Evolutionary conservation across 1,140 invertebrate species (phyloP).

Genomic region (Sminthurides bifidus): DNA sequence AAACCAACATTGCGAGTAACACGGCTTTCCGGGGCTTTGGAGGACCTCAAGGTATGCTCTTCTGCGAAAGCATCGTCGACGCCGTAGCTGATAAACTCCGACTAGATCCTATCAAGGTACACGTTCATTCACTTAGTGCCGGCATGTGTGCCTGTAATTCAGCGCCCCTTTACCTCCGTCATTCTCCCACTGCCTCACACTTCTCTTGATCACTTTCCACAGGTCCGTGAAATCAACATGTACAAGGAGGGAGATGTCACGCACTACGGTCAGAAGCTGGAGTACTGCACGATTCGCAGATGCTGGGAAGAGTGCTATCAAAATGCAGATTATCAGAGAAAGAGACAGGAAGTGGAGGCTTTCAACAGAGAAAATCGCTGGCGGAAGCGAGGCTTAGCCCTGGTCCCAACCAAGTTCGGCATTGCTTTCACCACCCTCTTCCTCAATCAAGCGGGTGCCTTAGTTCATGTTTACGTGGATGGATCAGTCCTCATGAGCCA

Average conservation of each 20-base stretch:
- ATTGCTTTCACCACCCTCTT: constrained; percentile 67
- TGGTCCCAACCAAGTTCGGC: constrained; percentile 84
- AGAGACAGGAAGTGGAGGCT: constrained; percentile 46
- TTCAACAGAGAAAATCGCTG: constrained; percentile 74
- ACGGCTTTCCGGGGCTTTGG: constrained; percentile 85
- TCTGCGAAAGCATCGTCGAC: constrained; percentile 61
- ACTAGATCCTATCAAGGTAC: constrained; percentile 45
- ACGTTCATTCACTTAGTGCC: neutral
- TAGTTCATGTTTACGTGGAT: constrained; percentile 80
- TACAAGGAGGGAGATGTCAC: constrained; percentile 67
- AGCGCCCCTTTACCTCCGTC: neutral
- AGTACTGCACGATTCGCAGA: constrained; percentile 57
- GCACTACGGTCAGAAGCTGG: constrained; percentile 63
- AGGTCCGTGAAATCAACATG: constrained; percentile 61
- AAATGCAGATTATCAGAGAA: constrained; percentile 53
- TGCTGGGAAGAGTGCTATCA: constrained; percentile 74
- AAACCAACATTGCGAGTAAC: constrained; percentile 76
- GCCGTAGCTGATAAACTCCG: constrained; percentile 59
- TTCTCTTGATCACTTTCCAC: constrained; percentile 2
- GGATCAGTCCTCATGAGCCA: constrained; percentile 85
- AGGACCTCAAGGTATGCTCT: constrained; percentile 78
- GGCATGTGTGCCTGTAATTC: neutral
- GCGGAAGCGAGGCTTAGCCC: constrained; percentile 72
- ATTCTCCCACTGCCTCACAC: no score
- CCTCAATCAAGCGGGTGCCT: constrained; percentile 77